Percentiles rank a stretch among this genome's conserved stretches.
phyloP scores from a whole-genome alignment of 2,113 vertebrate genomes.

The Fregata magnificens region DNA sequence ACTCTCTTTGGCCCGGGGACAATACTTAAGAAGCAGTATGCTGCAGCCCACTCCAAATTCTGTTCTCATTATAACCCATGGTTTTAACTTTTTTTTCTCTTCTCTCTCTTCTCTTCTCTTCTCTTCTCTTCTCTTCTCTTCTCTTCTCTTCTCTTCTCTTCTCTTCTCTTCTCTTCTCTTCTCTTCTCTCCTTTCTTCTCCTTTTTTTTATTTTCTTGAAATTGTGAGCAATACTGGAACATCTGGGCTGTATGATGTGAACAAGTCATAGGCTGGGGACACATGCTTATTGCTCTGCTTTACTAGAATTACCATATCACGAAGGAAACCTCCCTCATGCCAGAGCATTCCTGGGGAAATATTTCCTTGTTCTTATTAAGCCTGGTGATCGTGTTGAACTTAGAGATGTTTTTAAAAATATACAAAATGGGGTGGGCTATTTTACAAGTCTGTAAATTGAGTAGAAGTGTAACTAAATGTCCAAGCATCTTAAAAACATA shows the following conservation, averaged over 20 bases:
- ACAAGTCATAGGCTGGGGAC: neutral
- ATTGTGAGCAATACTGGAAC: neutral
- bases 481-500: neutral
- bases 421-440: neutral
- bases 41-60: neutral
- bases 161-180: too few relatives aligned
- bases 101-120: neutral
- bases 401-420: neutral
- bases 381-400: neutral
- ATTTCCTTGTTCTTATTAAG: neutral
- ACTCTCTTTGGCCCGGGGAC: neutral
- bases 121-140: too few relatives aligned
- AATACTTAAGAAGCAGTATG: neutral
- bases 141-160: rapidly evolving
- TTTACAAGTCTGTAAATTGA: neutral
- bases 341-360: neutral
- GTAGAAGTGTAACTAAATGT: neutral
- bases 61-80: neutral
- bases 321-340: neutral
- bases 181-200: rapidly evolving
- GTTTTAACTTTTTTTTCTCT: neutral
- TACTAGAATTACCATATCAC: neutral
- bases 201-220: neutral
- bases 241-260: neutral
- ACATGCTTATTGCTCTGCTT: neutral